A percentile compares a stretch with the other conserved stretches of the same genome.
Evolutionary conservation across 2,888 invertebrate genomes (phyloP).

Genomic region (Agonum fuliginosum): DNA sequence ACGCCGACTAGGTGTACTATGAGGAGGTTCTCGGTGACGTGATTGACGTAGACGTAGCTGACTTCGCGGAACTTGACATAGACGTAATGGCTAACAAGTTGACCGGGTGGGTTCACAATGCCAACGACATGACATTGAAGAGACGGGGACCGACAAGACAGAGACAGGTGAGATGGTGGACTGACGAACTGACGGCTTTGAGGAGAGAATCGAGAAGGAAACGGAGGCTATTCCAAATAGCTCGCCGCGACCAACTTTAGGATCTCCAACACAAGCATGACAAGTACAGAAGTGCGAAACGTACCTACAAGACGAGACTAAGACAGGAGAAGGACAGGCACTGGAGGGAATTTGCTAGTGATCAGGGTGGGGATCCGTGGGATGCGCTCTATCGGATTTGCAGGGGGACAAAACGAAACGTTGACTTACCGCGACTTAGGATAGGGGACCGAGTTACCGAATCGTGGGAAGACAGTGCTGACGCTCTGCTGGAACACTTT

Average conservation of each 20-base stretch:
- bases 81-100: no score
- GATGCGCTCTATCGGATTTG: neutral
- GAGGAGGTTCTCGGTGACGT: no score
- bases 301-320: neutral
- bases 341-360: neutral
- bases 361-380: neutral
- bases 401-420: neutral
- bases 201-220: no score
- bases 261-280: neutral
- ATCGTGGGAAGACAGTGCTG: conserved; percentile 42
- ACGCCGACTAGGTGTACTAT: no score
- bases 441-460: neutral
- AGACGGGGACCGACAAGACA: no score
- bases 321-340: neutral
- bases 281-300: neutral
- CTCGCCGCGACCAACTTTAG: neutral
- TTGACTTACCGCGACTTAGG: neutral
- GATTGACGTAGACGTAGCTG: no score
- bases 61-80: no score
- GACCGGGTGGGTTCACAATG: no score
- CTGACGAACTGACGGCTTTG: no score
- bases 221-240: no score
- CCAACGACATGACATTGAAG: no score
- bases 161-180: no score
- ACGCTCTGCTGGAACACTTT: conserved; percentile 33